Evolutionary conservation across 2,113 vertebrate genomes (phyloP).

Genomic region (Ibidorhyncha struthersii): DNA sequence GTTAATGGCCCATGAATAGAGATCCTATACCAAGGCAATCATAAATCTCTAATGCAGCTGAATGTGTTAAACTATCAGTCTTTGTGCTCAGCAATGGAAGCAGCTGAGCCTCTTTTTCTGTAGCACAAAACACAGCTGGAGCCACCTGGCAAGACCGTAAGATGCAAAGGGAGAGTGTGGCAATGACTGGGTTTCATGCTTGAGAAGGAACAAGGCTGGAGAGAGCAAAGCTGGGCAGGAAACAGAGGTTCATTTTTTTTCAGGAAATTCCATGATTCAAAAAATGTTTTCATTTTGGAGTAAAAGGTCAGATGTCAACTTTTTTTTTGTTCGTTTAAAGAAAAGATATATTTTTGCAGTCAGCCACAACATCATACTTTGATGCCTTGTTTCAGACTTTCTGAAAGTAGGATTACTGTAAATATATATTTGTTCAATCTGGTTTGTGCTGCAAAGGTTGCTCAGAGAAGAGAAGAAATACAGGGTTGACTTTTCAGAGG

Average conservation of each 20-base stretch:
- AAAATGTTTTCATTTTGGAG: background rate
- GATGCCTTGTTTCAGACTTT: background rate
- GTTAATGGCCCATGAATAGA: background rate
- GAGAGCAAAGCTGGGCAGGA: background rate
- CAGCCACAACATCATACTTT: background rate
- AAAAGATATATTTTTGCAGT: background rate
- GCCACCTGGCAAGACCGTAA: background rate
- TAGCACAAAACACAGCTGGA: background rate
- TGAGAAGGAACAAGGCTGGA: background rate
- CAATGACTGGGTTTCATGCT: background rate
- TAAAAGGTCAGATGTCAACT: background rate
- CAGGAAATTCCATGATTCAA: background rate
- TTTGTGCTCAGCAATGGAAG: background rate
- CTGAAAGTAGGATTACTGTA: background rate
- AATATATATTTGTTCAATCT: background rate
- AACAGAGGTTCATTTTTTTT: background rate
- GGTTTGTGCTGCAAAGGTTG: background rate
- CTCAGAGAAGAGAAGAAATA: background rate
- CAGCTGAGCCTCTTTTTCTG: background rate
- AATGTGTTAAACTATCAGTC: background rate
- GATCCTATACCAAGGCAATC: background rate
- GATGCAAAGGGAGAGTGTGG: background rate
- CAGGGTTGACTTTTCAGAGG: background rate
- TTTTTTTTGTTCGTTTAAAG: background rate
- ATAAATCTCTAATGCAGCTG: background rate